These are phyloP conservation scores for Tarsius wallacei DNA, from an alignment of 2,797 vertebrate genomes.

Conservation along the genomic window DNA sequence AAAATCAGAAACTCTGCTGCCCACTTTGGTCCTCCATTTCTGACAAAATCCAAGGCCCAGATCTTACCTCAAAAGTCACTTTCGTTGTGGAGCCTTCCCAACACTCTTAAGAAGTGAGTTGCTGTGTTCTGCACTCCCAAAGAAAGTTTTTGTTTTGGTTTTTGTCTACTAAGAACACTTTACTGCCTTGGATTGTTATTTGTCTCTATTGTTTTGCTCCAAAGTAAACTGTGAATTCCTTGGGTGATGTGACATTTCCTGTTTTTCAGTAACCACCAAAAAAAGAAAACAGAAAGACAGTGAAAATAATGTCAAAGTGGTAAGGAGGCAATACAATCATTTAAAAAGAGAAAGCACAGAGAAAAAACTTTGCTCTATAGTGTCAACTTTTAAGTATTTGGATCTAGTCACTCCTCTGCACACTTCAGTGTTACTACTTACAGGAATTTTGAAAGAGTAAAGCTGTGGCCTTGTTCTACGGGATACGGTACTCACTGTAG, in stretches of 20 bases:
- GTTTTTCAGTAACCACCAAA: neutral
- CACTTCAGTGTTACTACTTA: neutral
- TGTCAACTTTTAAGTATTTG: neutral
- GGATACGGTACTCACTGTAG: neutral
- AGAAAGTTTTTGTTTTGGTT: neutral
- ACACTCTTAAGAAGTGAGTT: neutral
- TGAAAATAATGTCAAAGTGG: neutral
- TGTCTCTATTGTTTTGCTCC: neutral
- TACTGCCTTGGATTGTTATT: neutral
- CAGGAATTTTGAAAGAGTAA: neutral
- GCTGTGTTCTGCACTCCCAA: neutral
- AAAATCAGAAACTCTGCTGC: too few species aligned
- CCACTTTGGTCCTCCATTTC: neutral
- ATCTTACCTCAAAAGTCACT: neutral
- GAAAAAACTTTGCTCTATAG: neutral
- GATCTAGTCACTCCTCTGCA: neutral
- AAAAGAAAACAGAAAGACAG: neutral
- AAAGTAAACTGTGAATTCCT: neutral
- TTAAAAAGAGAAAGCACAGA: neutral
- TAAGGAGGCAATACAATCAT: neutral
- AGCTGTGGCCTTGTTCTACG: neutral
- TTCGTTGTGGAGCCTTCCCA: neutral
- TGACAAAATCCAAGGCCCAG: neutral
- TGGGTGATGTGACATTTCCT: constrained; percentile 21
- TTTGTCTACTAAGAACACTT: neutral